A percentile compares a stretch with the other conserved stretches of the same genome.
Conservation (phyloP, 2,888 invertebrate genomes). For the Muscina levida region DNA sequence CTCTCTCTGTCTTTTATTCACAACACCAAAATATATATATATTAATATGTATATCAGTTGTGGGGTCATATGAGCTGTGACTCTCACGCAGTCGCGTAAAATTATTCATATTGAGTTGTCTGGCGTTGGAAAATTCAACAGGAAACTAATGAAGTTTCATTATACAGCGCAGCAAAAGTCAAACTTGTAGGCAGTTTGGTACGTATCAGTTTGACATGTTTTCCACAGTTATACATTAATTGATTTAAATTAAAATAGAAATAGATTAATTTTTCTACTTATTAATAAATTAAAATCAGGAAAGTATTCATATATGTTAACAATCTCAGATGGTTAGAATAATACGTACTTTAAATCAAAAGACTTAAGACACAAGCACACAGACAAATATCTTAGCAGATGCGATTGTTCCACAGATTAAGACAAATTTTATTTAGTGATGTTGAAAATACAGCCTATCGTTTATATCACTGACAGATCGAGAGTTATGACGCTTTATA, state of each 20-base stretch:
- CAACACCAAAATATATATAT: not conserved
- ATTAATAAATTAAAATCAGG: slow-evolving; percentile 5
- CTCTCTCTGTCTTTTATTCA: too few relatives aligned
- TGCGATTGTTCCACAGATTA: too few relatives aligned
- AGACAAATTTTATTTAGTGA: too few relatives aligned
- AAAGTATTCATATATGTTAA: too few relatives aligned
- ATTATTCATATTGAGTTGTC: not conserved
- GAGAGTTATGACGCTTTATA: too few relatives aligned
- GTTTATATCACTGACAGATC: too few relatives aligned
- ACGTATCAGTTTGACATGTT: not conserved
- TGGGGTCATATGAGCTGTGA: not conserved
- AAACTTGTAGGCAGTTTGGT: not conserved
- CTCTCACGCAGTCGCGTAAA: not conserved
- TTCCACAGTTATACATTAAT: not conserved
- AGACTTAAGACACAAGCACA: not conserved
- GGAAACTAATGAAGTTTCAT: slow-evolving; percentile 15
- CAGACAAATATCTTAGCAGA: too few relatives aligned
- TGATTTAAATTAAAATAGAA: slow-evolving; percentile 1
- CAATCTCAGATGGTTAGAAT: too few relatives aligned
- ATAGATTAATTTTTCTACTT: not conserved
- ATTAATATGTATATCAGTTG: not conserved
- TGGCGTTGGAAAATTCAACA: not conserved
- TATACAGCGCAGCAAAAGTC: not conserved
- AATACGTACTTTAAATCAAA: not conserved
- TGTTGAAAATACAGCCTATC: too few relatives aligned